Base-by-base conservation (phyloP, 2,113 vertebrate species). In the Coturnix japonica region DNA sequence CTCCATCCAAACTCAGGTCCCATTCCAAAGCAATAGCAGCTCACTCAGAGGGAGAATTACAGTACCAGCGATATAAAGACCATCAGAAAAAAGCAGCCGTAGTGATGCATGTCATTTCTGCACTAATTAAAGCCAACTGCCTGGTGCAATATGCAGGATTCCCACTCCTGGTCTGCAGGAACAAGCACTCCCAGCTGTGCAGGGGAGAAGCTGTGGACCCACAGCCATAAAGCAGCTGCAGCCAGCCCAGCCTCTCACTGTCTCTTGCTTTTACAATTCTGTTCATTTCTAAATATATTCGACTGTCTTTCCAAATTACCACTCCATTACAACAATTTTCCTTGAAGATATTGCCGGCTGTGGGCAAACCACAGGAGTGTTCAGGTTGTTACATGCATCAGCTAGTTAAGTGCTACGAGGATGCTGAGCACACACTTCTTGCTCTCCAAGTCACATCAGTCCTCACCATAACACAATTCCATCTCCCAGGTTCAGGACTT, bases 1-100 rank as follows among this genome's bases (percentile, higher is more conserved):
- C 10, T 69, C 61, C 41, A 71, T 51, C 35, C 51, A 61, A 66
- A 85, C 60, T 13, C 35, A 49, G 41, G 33, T 70, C 46, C 0
- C 0, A 76, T 1, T 1, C 74, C n/a, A 5, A 44, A 19, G 23
- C 46, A 15, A 35, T 14, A n/a, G 17, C 47, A 76, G 35, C 41
- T 5, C 14, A 16, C 33, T 77, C 75, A 20, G 28, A 19, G 30
- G 30, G 51, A 16, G 39, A 47, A 21, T 0, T 33, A 39, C 7
- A 41, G 71, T 22, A 43, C 7, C 31, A 61, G 64, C 51, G 33
- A 23, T 11, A 39, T 1, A 23, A 60, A 61, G 16, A 22, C 20
- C 64, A 51, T 17, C 74, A 61, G n/a, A 19, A 3, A 21, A 60
- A 71, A 39, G 22, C 78, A 87, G 44, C 61, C 49, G 9, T 3